phyloP scores from a whole-genome alignment of 2,888 invertebrate genomes.

The Plagiodera versicolora region DNA sequence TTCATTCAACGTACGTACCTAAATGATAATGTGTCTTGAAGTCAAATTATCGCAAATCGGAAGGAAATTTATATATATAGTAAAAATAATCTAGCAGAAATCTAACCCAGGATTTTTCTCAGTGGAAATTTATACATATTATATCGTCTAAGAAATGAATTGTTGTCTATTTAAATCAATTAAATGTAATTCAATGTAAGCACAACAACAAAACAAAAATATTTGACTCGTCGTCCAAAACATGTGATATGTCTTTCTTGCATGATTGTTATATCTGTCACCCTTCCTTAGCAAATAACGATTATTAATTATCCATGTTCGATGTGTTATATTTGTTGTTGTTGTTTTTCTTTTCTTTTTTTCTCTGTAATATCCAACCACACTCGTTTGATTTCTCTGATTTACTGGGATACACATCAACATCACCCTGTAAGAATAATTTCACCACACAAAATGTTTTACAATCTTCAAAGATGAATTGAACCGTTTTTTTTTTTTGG shows the following conservation, averaged over 20 bases:
- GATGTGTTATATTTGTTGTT: conserved; percentile 38
- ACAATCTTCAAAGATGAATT: conserved; percentile 18
- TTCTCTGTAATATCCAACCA: neutral
- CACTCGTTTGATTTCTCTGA: conserved; percentile 18
- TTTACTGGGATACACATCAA: conserved; percentile 21
- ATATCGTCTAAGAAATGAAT: conserved; percentile 23
- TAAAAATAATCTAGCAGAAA: conserved; percentile 29
- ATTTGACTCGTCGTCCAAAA: conserved; percentile 40
- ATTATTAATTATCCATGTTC: conserved; percentile 38
- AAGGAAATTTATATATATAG: conserved; percentile 37
- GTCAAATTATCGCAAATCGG: conserved; percentile 48
- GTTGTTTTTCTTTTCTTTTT: neutral
- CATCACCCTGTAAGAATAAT: conserved; percentile 23
- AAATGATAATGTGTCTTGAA: conserved; percentile 50
- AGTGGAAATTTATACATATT: conserved; percentile 39
- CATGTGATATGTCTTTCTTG: conserved; percentile 44
- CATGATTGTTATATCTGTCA: conserved; percentile 40
- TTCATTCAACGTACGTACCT: conserved; percentile 48
- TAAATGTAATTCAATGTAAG: conserved; percentile 28
- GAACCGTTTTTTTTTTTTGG: conserved; percentile 31
- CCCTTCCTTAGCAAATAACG: conserved; percentile 29
- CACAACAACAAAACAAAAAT: conserved; percentile 32
- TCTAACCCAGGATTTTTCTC: conserved; percentile 43
- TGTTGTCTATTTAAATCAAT: conserved; percentile 29
- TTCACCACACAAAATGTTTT: conserved; percentile 7